Conservation (phyloP, 1,140 invertebrate species). For the Zeugodacus cucurbitae region DNA sequence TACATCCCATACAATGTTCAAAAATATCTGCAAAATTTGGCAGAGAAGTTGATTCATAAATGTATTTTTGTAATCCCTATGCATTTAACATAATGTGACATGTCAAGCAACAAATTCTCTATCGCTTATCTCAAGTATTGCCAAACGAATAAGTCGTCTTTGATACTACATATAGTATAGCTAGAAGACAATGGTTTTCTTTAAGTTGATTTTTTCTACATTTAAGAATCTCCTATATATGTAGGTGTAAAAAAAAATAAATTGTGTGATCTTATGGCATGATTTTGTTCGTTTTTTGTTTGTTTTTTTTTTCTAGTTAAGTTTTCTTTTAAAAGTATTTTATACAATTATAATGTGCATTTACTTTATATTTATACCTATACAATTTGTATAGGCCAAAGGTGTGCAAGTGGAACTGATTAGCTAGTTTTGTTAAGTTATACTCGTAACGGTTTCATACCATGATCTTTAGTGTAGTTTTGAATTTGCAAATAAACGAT, state of each 20-base stretch:
- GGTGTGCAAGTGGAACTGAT: not conserved
- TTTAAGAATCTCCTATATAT: not conserved
- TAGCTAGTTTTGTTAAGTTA: not conserved
- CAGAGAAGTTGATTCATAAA: not conserved
- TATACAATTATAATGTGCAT: not conserved
- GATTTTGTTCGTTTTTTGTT: not conserved
- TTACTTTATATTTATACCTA: not conserved
- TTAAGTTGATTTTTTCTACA: not conserved
- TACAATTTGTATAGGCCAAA: not conserved
- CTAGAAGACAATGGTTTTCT: not conserved
- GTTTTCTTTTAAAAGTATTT: too few species aligned
- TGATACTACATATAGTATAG: not conserved
- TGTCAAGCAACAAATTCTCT: not conserved
- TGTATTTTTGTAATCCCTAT: not conserved
- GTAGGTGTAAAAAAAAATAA: not conserved
- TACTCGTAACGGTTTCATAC: not conserved
- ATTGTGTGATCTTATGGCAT: slow-evolving; percentile 1
- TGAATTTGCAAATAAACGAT: not conserved
- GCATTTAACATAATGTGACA: not conserved
- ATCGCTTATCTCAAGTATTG: slow-evolving; percentile 23
- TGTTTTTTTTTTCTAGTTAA: not conserved
- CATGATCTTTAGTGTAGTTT: not conserved
- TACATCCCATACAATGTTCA: not conserved
- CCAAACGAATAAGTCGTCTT: slow-evolving; percentile 14
- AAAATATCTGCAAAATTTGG: not conserved